phyloP scores from a whole-genome alignment of 2,888 invertebrate genomes.

The Nezara viridula region DNA sequence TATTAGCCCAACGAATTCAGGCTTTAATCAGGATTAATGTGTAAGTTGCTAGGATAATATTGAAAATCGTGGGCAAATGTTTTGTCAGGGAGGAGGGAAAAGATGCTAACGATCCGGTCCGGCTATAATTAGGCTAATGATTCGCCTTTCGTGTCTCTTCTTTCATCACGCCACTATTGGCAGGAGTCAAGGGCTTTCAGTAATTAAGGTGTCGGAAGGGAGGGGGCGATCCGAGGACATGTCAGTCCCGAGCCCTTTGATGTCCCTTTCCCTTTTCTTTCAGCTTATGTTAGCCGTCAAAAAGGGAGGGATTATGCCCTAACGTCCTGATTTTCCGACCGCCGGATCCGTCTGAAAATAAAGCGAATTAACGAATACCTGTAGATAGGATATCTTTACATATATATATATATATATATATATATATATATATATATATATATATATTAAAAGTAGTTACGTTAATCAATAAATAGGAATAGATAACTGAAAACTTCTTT shows the following conservation, averaged over 20 bases:
- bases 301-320: constrained; percentile 16
- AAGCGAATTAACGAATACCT: not conserved
- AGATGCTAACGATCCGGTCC: constrained; percentile 52
- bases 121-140: constrained; percentile 57
- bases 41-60: constrained; percentile 55
- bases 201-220: constrained; percentile 21
- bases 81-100: constrained; percentile 26
- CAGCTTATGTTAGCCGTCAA: not conserved
- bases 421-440: too few species aligned
- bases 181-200: constrained; percentile 46
- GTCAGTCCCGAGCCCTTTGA: constrained; percentile 12
- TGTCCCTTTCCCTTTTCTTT: constrained; percentile 9
- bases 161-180: constrained; percentile 58
- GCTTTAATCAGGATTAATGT: constrained; percentile 59
- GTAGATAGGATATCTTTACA: not conserved
- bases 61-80: constrained; percentile 55
- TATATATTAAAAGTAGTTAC: too few species aligned
- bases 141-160: constrained; percentile 56
- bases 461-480: too few species aligned
- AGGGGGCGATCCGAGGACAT: constrained; percentile 23
- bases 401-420: too few species aligned
- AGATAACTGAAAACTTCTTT: too few species aligned
- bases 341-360: not conserved
- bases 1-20: constrained; percentile 51
- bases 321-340: constrained; percentile 15